Evolutionary conservation across 2,888 invertebrate species (phyloP), one percentile per base, ranked within the genome.

Genomic region (Agonopterix alstromeriana): DNA sequence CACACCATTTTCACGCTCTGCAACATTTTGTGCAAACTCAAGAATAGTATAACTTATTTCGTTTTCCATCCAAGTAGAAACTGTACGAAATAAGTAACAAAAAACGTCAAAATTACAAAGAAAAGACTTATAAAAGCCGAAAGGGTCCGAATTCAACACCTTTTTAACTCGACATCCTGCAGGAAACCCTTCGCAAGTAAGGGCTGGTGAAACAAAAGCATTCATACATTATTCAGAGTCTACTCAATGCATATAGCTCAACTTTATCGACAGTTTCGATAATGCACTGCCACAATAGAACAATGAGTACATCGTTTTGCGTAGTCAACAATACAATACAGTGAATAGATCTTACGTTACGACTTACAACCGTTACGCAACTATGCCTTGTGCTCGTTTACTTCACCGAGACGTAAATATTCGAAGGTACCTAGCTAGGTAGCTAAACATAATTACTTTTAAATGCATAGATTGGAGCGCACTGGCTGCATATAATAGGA

Each of bases 241-340:
- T 27, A 27, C 27, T 27, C 27, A 27, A 27, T 27, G 27, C n/a
- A 38, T 38, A 9, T 38, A 38, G 38, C 38, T 38, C 38, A 38
- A 38, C 10, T n/a, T n/a, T 38, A n/a, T n/a, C 10, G 38, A 27
- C 27, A 27, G 27, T 27, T 27, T n/a, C 38, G 38, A 38, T 38
- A 38, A 42, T 42, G 42, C 42, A 42, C 42, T 55, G 63, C 59
- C 63, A 69, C 63, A 62, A 61, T 60, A 61, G 68, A 66, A 74
- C 75, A 76, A 70, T 70, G 74, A 69, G 67, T 70, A 70, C 66
- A 73, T 72, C 70, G 62, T 58, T 64, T 66, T 64, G 58, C 59
- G 53, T 58, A 60, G 49, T 49, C 47, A 70, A 73, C 73, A 72
- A 73, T 73, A 27, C 38, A 38, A 38, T 38, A n/a, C 10, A 38